Evolutionary conservation across 2,113 vertebrate genomes (phyloP).

Genomic region (Halcyon senegalensis): DNA sequence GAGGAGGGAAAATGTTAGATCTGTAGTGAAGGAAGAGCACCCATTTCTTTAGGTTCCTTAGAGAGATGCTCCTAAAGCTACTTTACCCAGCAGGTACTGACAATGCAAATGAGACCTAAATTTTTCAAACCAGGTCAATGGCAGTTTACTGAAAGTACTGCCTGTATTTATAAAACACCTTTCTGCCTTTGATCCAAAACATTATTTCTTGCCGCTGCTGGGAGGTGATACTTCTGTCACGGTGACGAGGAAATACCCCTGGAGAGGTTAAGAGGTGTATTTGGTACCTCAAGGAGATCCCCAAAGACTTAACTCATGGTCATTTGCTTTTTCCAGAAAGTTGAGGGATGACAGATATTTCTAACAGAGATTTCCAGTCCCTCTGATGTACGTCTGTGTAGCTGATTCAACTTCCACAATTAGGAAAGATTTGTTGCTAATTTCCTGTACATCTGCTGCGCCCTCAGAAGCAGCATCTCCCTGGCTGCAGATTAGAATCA

Average conservation of each 20-base stretch:
- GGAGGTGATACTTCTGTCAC: not conserved
- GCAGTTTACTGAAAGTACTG: not conserved
- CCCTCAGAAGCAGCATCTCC: not conserved
- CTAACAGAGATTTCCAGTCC: not conserved
- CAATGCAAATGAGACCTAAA: not conserved
- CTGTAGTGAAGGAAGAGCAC: not conserved
- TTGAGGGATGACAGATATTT: not conserved
- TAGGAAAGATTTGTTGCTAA: not conserved
- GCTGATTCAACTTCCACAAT: constrained; percentile 11
- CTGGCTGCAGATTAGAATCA: not conserved
- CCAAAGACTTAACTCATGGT: not conserved
- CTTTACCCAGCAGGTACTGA: not conserved
- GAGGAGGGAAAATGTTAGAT: not conserved
- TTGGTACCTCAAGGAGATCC: not conserved
- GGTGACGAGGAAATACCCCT: not conserved
- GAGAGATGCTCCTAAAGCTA: not conserved
- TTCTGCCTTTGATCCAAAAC: not conserved
- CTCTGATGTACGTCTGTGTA: not conserved
- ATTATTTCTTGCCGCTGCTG: not conserved
- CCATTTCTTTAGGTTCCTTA: not conserved
- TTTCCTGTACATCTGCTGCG: constrained; percentile 30
- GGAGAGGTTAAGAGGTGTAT: not conserved
- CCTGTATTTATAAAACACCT: not conserved
- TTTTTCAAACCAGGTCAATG: not conserved
- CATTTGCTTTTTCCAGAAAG: not conserved